A percentile compares a stretch with the other conserved stretches of the same genome.
Evolutionary conservation across 64 coral and sea anemone species (phyloP).

Genomic region (Porites australiensis): DNA sequence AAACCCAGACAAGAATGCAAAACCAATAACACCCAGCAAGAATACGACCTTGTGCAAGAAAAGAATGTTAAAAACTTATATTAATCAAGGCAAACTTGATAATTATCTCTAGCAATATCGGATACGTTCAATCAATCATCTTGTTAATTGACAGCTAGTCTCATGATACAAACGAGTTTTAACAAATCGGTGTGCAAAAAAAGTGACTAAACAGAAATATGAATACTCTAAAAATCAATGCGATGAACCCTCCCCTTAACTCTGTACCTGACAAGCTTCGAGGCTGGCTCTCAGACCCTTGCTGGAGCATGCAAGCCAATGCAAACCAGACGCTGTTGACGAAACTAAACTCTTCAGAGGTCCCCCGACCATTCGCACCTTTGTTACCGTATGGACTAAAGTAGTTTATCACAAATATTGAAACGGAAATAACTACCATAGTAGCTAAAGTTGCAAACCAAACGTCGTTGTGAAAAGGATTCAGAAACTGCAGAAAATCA

Average conservation of each 20-base stretch:
- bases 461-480: conserved; percentile 60
- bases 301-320: conserved; percentile 75
- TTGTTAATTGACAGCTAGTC: too few relatives aligned
- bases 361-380: conserved; percentile 41
- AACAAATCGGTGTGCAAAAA: too few relatives aligned
- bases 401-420: conserved; percentile 68
- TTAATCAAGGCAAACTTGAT: neutral
- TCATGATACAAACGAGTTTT: too few relatives aligned
- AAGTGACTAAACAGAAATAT: too few relatives aligned
- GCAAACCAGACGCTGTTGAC: conserved; percentile 80
- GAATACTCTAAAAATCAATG: too few relatives aligned
- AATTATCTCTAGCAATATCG: too few relatives aligned
- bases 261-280: conserved; percentile 59
- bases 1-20: conserved; percentile 71
- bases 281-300: conserved; percentile 66
- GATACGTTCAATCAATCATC: too few relatives aligned
- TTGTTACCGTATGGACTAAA: conserved; percentile 82
- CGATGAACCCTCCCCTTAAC: too few relatives aligned
- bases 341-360: conserved; percentile 67
- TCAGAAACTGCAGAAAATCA: conserved; percentile 59
- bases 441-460: conserved; percentile 40
- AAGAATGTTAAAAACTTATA: neutral
- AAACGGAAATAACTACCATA: conserved; percentile 39
- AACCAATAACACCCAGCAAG: conserved; percentile 76
- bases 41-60: conserved; percentile 50